phyloP scores from a whole-genome alignment of 2,113 vertebrate species.

The Pluvialis apricaria region DNA sequence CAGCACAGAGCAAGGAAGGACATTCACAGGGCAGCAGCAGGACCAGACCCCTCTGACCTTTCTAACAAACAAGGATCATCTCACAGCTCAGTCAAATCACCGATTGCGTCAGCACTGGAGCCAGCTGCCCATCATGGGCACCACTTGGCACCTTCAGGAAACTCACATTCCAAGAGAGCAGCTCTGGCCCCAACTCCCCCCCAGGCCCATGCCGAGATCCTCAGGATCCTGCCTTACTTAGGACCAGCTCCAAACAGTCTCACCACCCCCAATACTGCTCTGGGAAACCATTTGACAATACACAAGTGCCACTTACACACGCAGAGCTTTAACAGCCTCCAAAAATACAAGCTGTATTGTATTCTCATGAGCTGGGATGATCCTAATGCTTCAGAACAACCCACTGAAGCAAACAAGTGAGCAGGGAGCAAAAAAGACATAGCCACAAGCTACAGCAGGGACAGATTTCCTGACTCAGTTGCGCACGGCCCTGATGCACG shows the following conservation, averaged over 20 bases:
- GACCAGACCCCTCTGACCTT: background rate
- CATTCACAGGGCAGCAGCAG: background rate
- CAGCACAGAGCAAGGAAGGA: background rate
- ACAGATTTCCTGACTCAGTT: background rate
- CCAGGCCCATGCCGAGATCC: background rate
- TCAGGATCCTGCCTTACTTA: background rate
- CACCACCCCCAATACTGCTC: background rate
- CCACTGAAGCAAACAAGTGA: constrained; percentile 14
- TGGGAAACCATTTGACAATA: background rate
- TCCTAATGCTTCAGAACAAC: background rate
- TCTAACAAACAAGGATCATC: background rate
- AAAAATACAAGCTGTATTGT: background rate
- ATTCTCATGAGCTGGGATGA: background rate
- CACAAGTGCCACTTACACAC: background rate
- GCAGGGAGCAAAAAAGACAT: background rate
- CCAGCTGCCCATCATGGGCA: background rate
- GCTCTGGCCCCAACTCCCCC: background rate
- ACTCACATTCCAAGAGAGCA: background rate
- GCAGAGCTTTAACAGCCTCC: background rate
- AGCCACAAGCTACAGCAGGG: background rate
- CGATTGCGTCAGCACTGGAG: background rate
- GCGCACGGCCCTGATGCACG: background rate
- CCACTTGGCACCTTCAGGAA: background rate
- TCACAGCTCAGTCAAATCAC: background rate
- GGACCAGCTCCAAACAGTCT: background rate